A percentile compares a stretch with the other conserved stretches of the same genome.
Conservation (phyloP, 2,797 vertebrate genomes). For the Manis crassicaudata region DNA sequence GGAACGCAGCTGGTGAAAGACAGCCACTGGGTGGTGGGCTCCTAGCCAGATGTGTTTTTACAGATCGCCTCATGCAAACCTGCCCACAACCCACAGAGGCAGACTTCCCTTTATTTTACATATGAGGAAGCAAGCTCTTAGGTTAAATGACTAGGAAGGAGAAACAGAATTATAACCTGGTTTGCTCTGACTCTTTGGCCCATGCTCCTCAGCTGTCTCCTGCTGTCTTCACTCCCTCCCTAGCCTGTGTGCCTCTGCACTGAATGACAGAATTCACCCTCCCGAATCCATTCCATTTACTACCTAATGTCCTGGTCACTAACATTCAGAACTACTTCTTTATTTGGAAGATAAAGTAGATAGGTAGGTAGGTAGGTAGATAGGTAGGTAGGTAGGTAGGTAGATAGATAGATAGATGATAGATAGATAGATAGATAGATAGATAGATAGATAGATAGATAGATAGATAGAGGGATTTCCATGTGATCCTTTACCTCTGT, state of each 20-base stretch:
- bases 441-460: too few species aligned
- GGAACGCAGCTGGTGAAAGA: not conserved
- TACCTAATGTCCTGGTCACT: not conserved
- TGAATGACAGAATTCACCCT: not conserved
- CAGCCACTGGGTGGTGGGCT: too few species aligned
- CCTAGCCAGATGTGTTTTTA: not conserved
- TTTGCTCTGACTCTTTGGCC: not conserved
- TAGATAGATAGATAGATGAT: too few species aligned
- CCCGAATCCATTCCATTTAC: not conserved
- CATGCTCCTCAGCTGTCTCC: accelerated
- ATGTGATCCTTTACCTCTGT: not conserved
- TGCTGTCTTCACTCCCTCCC: not conserved
- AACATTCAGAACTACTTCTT: not conserved
- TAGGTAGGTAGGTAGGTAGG: too few species aligned
- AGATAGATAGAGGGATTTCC: not conserved
- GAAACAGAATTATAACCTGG: not conserved
- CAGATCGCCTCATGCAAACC: not conserved
- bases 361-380: not conserved
- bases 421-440: too few species aligned
- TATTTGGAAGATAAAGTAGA: not conserved
- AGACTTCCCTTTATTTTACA: not conserved
- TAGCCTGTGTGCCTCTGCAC: not conserved
- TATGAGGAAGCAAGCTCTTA: not conserved
- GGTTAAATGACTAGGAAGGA: not conserved
- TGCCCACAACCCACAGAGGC: accelerated